Percentiles rank a stretch among this genome's conserved stretches.
These are phyloP conservation scores for Tetramorium parvispinum DNA, from an alignment of 1,140 invertebrate genomes.

Conservation along the genomic window DNA sequence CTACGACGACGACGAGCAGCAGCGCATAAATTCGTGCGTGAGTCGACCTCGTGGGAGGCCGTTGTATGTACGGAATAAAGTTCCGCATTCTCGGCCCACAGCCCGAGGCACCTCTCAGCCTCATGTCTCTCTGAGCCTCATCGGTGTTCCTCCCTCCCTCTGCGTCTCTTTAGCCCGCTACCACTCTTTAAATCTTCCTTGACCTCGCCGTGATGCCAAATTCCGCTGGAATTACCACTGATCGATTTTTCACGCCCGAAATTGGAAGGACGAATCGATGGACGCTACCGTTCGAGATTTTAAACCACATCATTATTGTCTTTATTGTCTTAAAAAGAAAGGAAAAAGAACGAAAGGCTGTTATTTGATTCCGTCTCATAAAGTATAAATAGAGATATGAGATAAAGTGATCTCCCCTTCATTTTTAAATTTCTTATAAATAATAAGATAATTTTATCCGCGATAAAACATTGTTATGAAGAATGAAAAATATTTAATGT, in stretches of 20 bases:
- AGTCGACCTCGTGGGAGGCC: constrained; percentile 79
- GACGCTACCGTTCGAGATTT: neutral
- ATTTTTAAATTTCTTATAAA: neutral
- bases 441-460: neutral
- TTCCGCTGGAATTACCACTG: constrained; percentile 34
- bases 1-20: neutral
- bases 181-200: constrained; percentile 55
- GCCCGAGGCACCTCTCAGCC: constrained; percentile 78
- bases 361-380: neutral
- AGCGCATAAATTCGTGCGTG: constrained; percentile 78
- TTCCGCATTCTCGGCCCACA: constrained; percentile 85
- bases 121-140: constrained; percentile 62
- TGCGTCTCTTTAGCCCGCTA: constrained; percentile 57
- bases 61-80: constrained; percentile 70
- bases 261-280: neutral
- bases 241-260: constrained; percentile 43
- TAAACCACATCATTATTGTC: neutral
- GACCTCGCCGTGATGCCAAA: constrained; percentile 53
- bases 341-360: neutral
- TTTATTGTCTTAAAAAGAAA: neutral
- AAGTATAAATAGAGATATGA: neutral
- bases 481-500: neutral
- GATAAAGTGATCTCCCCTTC: neutral
- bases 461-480: neutral
- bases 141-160: constrained; percentile 44